These are phyloP conservation scores for Apeira syringaria DNA, from an alignment of 2,888 invertebrate species.

Conservation along the genomic window DNA sequence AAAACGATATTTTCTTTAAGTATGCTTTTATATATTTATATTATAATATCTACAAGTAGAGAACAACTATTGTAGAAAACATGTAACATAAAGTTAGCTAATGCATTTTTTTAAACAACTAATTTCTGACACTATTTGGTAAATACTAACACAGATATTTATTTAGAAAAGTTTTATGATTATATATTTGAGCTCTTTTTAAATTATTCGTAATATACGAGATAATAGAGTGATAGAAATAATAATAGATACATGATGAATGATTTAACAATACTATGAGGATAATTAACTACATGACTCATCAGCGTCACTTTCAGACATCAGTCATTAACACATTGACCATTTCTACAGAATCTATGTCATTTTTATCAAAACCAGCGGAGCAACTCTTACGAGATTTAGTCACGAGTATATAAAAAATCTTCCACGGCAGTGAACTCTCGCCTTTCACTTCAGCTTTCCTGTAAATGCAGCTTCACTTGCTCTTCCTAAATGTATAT, in stretches of 20 bases:
- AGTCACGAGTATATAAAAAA: constrained; percentile 33
- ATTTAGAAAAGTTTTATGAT: constrained; percentile 25
- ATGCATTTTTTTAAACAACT: constrained; percentile 48
- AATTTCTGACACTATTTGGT: constrained; percentile 40
- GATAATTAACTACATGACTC: constrained; percentile 32
- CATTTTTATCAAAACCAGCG: constrained; percentile 17
- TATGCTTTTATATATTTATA: constrained; percentile 59
- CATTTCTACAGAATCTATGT: constrained; percentile 31
- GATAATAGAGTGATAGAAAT: constrained; percentile 5
- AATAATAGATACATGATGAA: constrained; percentile 6
- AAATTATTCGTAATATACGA: constrained; percentile 16
- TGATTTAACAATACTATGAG: constrained; percentile 7
- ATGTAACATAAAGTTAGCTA: constrained; percentile 57
- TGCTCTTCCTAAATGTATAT: constrained; percentile 45
- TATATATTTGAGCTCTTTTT: constrained; percentile 25
- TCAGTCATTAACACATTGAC: constrained; percentile 49
- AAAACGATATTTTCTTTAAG: constrained; percentile 71
- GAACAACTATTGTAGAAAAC: constrained; percentile 62
- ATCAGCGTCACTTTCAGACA: constrained; percentile 39
- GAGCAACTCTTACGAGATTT: constrained; percentile 21
- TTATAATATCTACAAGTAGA: constrained; percentile 62
- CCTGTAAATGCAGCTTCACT: constrained; percentile 61
- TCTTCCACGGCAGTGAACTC: constrained; percentile 64
- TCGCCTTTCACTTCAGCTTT: constrained; percentile 61
- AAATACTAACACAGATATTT: constrained; percentile 29